Conservation (phyloP, 2,888 invertebrate species). For the Ochropacha duplaris region DNA sequence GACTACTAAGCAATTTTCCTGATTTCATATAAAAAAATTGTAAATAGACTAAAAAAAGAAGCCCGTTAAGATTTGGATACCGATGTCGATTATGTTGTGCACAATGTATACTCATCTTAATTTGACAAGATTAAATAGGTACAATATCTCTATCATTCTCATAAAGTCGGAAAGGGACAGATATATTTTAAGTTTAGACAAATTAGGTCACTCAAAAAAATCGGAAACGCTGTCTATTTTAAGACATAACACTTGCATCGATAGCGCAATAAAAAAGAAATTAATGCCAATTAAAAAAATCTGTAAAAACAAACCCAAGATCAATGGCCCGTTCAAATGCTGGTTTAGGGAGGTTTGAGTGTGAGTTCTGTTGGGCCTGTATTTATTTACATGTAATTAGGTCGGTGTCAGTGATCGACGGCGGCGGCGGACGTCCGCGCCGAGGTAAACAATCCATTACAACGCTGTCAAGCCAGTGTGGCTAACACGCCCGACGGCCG, state of each 20-base stretch:
- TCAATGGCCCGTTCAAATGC: constrained; percentile 5
- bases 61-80: too few species aligned
- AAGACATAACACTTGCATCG: too few species aligned
- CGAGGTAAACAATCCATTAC: constrained; percentile 76
- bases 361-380: constrained; percentile 36
- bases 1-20: too few species aligned
- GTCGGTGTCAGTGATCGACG: constrained; percentile 74
- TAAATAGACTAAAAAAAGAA: not conserved
- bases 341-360: constrained; percentile 4
- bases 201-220: too few species aligned
- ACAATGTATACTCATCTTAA: too few species aligned
- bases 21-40: not conserved
- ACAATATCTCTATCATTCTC: too few species aligned
- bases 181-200: too few species aligned
- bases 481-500: constrained; percentile 15
- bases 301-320: not conserved
- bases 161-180: too few species aligned
- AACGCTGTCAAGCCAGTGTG: constrained; percentile 53
- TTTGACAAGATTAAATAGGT: too few species aligned
- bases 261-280: not conserved
- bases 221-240: too few species aligned
- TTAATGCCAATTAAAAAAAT: too few species aligned
- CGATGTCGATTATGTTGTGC: too few species aligned
- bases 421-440: constrained; percentile 61
- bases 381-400: constrained; percentile 80